Percentiles rank a stretch among this genome's conserved stretches.
These are phyloP conservation scores for Squalus acanthias DNA, from an alignment of 2,797 vertebrate species.

Conservation along the genomic window DNA sequence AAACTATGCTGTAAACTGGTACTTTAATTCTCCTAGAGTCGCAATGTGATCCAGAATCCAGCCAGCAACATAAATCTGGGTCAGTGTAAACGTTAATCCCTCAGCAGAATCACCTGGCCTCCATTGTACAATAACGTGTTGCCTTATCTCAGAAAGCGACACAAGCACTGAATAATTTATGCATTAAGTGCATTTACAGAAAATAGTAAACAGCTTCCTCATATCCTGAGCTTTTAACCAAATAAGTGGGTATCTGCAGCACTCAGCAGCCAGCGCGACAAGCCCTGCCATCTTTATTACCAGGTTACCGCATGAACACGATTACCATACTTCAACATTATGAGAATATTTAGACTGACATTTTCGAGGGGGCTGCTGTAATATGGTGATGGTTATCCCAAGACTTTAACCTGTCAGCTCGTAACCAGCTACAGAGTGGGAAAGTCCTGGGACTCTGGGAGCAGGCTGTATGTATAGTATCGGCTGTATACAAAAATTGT, in stretches of 20 bases:
- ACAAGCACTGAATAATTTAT: conserved; percentile 28
- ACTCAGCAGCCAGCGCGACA: neutral
- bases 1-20: neutral
- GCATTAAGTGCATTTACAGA: neutral
- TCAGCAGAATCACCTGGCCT: conserved; percentile 1
- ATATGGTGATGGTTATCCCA: neutral
- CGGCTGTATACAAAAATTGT: neutral
- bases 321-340: neutral
- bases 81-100: neutral
- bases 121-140: neutral
- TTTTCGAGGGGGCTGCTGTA: neutral
- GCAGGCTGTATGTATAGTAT: neutral
- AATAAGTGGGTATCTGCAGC: neutral
- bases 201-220: neutral
- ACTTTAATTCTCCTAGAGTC: neutral
- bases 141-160: neutral
- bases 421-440: neutral
- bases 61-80: neutral
- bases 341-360: too few species aligned
- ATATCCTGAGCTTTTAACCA: neutral
- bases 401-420: neutral
- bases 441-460: neutral
- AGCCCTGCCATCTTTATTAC: neutral
- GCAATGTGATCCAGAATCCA: neutral
- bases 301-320: neutral